Evolutionary conservation across 2,797 vertebrate species (phyloP).

Genomic region (Triplophysa bombifrons): DNA sequence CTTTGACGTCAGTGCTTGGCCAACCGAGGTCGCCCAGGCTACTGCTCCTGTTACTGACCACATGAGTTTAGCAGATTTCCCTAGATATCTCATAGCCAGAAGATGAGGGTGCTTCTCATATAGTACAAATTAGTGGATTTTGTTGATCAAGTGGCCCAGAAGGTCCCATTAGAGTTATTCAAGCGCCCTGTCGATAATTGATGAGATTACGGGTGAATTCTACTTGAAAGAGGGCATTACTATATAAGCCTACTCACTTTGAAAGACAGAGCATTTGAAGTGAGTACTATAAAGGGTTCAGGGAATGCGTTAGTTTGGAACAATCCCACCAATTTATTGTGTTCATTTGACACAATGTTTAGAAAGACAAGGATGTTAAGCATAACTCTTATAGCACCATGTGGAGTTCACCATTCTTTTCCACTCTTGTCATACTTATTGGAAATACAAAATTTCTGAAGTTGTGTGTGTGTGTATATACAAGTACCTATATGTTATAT

Average conservation of each 20-base stretch:
- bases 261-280: background rate
- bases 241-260: background rate
- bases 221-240: background rate
- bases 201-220: background rate
- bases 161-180: background rate
- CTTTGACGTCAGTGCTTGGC: slow-evolving; percentile 52
- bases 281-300: background rate
- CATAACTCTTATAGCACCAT: too few species aligned
- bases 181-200: background rate
- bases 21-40: slow-evolving; percentile 16
- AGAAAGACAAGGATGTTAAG: background rate
- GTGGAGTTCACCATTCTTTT: too few species aligned
- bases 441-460: too few species aligned
- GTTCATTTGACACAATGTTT: background rate
- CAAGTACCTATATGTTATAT: too few species aligned
- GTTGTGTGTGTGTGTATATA: too few species aligned
- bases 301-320: background rate
- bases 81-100: slow-evolving; percentile 23
- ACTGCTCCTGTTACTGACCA: slow-evolving; percentile 22
- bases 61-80: slow-evolving; percentile 44
- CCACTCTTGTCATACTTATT: too few species aligned
- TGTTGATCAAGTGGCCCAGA: background rate
- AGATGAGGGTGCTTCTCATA: background rate
- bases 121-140: background rate
- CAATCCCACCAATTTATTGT: background rate